Conservation (phyloP, 2,888 invertebrate species). For the Troilus luridus region DNA sequence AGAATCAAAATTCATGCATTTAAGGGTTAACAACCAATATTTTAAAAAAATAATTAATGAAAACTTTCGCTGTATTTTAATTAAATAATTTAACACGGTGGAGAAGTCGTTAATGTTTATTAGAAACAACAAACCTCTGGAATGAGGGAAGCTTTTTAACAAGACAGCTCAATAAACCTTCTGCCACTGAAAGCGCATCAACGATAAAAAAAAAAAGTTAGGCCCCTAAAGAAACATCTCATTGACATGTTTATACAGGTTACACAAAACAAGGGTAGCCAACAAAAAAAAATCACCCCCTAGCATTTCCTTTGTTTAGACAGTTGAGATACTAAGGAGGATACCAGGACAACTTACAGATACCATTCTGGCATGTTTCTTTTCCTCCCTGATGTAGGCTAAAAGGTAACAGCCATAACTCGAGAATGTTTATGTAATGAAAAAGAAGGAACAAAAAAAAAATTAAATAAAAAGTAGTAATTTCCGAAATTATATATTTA, state of each 20-base stretch:
- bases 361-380: conserved; percentile 8
- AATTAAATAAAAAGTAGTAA: too few species aligned
- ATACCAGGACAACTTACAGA: neutral
- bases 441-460: neutral
- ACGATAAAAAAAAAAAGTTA: conserved; percentile 1
- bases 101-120: neutral
- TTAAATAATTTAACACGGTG: neutral
- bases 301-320: conserved; percentile 26
- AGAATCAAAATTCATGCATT: too few species aligned
- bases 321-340: conserved; percentile 39
- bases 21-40: too few species aligned
- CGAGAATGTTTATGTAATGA: neutral
- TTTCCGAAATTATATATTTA: too few species aligned
- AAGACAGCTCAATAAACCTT: neutral
- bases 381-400: neutral
- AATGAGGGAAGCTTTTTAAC: neutral
- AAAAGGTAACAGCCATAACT: neutral
- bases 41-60: too few species aligned
- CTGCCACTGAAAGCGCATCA: conserved; percentile 18
- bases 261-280: conserved; percentile 43
- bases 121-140: neutral
- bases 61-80: neutral
- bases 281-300: conserved; percentile 6
- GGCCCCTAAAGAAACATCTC: conserved; percentile 17
- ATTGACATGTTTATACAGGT: conserved; percentile 45